Conservation (phyloP, 2,888 invertebrate species). For the Papilio protenor region DNA sequence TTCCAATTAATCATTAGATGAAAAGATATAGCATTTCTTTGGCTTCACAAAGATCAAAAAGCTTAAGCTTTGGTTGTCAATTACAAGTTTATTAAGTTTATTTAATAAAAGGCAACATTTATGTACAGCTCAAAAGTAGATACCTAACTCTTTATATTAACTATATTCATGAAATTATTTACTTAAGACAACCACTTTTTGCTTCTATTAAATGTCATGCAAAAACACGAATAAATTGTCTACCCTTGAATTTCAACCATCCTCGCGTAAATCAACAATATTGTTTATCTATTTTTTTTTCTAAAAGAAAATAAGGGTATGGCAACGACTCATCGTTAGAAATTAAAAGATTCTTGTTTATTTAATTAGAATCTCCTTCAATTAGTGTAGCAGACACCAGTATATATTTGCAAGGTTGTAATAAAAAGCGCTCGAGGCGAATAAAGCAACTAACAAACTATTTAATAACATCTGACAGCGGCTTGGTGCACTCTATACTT, state of each 20-base stretch:
- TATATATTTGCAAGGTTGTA: background rate
- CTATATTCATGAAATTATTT: too few species aligned
- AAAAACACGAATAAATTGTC: too few species aligned
- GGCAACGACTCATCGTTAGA: background rate
- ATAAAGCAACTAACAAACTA: background rate
- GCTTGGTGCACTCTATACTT: background rate
- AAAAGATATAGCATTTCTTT: background rate
- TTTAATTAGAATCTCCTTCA: background rate
- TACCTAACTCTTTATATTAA: too few species aligned
- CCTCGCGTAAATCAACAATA: too few species aligned
- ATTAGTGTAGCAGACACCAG: background rate
- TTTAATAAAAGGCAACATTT: background rate
- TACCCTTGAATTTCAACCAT: too few species aligned
- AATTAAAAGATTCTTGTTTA: background rate
- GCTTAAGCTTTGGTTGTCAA: background rate
- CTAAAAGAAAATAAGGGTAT: too few species aligned
- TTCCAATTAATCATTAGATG: slow-evolving; percentile 1
- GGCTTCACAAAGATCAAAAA: background rate
- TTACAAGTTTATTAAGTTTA: slow-evolving; percentile 1
- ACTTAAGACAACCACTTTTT: too few species aligned
- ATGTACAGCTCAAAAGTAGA: background rate
- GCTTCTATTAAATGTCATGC: too few species aligned
- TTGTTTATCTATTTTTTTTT: too few species aligned
- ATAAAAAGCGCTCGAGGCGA: background rate
- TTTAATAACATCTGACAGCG: background rate